A percentile compares a stretch with the other conserved stretches of the same genome.
These are phyloP conservation scores for Euborellia annulipes DNA, from an alignment of 1,140 invertebrate species.

Conservation along the genomic window DNA sequence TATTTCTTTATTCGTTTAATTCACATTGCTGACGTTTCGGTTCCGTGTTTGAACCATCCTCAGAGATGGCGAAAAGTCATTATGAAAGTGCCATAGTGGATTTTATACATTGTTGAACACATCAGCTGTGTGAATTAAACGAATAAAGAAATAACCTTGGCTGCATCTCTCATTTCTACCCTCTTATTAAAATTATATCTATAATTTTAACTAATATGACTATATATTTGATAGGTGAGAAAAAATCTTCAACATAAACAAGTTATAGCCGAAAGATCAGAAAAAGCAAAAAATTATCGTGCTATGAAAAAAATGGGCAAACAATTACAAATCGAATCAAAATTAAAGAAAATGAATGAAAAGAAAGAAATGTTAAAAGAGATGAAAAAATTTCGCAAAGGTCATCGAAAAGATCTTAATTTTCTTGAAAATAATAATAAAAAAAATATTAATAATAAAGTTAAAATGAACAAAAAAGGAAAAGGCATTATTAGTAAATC, in stretches of 20 bases:
- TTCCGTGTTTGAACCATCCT: no score
- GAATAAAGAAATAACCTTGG: neutral
- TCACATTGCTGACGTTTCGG: no score
- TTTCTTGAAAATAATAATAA: conserved; percentile 65
- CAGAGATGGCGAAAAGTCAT: no score
- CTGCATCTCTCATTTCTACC: neutral
- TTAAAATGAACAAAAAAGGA: no score
- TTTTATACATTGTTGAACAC: neutral
- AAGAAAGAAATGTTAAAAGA: conserved; percentile 69
- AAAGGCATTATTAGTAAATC: no score
- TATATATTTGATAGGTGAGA: conserved; percentile 39
- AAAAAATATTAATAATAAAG: no score
- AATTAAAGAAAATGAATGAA: conserved; percentile 48
- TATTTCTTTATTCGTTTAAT: no score
- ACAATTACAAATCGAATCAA: conserved; percentile 69
- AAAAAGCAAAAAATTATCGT: conserved; percentile 77
- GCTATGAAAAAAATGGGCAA: conserved; percentile 87
- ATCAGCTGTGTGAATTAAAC: neutral
- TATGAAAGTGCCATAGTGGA: neutral
- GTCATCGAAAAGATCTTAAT: conserved; percentile 58
- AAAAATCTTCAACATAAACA: conserved; percentile 73
- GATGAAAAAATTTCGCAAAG: conserved; percentile 71
- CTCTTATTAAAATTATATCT: neutral
- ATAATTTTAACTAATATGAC: neutral
- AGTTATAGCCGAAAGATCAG: conserved; percentile 60